Evolutionary conservation across 2,888 invertebrate species (phyloP).

Genomic region (Drosophila leonis): DNA sequence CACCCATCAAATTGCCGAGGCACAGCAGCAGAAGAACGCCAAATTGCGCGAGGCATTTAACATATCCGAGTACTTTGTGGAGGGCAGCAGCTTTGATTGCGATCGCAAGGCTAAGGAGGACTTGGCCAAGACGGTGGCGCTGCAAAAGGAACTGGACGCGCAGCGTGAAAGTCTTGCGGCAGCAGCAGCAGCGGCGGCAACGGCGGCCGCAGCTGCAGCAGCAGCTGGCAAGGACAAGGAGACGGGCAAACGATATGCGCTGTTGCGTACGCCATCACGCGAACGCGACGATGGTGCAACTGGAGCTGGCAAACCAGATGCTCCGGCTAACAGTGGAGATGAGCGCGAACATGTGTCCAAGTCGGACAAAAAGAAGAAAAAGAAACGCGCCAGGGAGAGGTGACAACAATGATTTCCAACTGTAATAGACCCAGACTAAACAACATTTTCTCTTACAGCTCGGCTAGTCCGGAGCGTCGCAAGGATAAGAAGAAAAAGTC

Average conservation of each 20-base stretch:
- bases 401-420: slow-evolving; percentile 24
- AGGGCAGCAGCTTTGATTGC: slow-evolving; percentile 96
- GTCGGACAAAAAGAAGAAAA: slow-evolving; percentile 88
- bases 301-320: slow-evolving; percentile 75
- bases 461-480: slow-evolving; percentile 90
- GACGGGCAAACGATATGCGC: slow-evolving; percentile 88
- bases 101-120: slow-evolving; percentile 88
- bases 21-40: slow-evolving; percentile 98
- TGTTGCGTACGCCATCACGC: slow-evolving; percentile 91
- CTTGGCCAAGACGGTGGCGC: slow-evolving; percentile 85
- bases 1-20: slow-evolving; percentile 98
- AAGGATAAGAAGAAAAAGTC: slow-evolving; percentile 92
- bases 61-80: slow-evolving; percentile 96
- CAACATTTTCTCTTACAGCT: slow-evolving; percentile 85
- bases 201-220: slow-evolving; percentile 65
- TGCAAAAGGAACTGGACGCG: slow-evolving; percentile 85
- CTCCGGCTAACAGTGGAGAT: slow-evolving; percentile 83
- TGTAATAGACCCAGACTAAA: neutral
- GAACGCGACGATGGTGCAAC: slow-evolving; percentile 84
- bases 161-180: slow-evolving; percentile 84
- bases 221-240: slow-evolving; percentile 81
- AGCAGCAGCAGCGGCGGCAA: slow-evolving; percentile 66
- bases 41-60: slow-evolving; percentile 97
- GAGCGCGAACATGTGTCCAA: slow-evolving; percentile 81
- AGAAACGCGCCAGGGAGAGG: slow-evolving; percentile 88